These are phyloP conservation scores for Oryzias curvinotus DNA, from an alignment of 2,113 vertebrate genomes.

Conservation along the genomic window DNA sequence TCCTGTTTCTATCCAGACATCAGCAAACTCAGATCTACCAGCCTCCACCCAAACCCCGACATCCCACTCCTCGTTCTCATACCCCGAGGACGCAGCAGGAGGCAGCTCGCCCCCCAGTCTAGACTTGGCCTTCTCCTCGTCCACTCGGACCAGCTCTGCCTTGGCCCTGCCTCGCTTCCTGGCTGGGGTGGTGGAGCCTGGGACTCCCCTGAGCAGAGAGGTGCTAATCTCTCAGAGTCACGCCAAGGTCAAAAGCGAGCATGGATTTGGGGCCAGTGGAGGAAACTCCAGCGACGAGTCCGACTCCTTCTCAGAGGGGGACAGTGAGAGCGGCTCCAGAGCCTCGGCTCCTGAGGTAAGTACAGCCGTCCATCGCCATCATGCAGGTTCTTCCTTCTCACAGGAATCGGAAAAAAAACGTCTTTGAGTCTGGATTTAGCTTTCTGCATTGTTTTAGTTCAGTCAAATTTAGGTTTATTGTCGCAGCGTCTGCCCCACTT, in stretches of 20 bases:
- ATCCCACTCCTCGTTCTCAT: slow-evolving; percentile 89
- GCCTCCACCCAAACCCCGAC: slow-evolving; percentile 88
- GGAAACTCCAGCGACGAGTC: slow-evolving; percentile 96
- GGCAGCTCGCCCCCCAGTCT: slow-evolving; percentile 89
- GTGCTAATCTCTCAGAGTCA: slow-evolving; percentile 83
- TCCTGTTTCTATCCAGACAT: slow-evolving; percentile 88
- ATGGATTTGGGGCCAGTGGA: slow-evolving; percentile 80
- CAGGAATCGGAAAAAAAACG: too few species aligned
- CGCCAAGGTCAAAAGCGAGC: slow-evolving; percentile 92
- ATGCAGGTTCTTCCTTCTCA: too few species aligned
- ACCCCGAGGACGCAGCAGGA: slow-evolving; percentile 84
- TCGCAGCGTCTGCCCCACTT: too few species aligned
- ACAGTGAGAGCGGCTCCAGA: slow-evolving; percentile 93
- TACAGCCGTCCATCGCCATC: not conserved
- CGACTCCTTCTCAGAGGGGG: slow-evolving; percentile 93
- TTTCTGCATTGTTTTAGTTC: too few species aligned
- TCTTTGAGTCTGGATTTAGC: too few species aligned
- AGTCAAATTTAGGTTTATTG: too few species aligned
- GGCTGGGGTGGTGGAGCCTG: slow-evolving; percentile 77
- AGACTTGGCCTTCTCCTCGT: slow-evolving; percentile 89
- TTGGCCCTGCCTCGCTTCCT: slow-evolving; percentile 81
- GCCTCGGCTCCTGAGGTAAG: slow-evolving; percentile 89
- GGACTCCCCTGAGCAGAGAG: slow-evolving; percentile 77
- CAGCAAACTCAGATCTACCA: slow-evolving; percentile 83
- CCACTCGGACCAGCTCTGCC: slow-evolving; percentile 82